phyloP scores from a whole-genome alignment of 2,797 vertebrate genomes.

The Myiotriccus ornatus region DNA sequence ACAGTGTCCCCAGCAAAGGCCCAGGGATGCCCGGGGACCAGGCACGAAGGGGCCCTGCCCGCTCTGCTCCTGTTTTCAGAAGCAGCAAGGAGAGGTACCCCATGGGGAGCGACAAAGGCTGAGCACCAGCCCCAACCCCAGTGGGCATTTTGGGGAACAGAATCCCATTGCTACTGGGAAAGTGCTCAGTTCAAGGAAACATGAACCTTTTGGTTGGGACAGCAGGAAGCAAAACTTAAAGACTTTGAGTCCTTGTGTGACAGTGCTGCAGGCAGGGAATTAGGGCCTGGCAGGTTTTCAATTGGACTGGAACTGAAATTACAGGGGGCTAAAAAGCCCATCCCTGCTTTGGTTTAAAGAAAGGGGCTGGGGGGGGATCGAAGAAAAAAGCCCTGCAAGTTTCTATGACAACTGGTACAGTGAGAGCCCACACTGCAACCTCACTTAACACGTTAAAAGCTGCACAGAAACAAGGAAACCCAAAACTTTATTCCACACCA shows the following conservation, averaged over 20 bases:
- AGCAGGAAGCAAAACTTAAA: neutral
- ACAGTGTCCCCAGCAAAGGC: neutral
- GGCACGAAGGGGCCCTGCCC: accelerated
- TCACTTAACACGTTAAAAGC: neutral
- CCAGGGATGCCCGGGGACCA: accelerated
- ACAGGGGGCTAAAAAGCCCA: neutral
- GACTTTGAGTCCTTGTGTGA: neutral
- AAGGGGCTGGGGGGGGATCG: slow-evolving; percentile 12
- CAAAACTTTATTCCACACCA: neutral
- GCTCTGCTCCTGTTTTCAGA: neutral
- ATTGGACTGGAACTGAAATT: neutral
- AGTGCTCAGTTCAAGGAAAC: accelerated
- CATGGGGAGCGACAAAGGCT: accelerated
- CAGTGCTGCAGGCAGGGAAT: neutral
- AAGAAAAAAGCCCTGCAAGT: slow-evolving; percentile 22
- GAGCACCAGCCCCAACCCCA: neutral
- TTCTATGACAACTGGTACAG: slow-evolving; percentile 54
- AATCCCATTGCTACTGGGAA: accelerated
- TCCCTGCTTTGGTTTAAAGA: neutral
- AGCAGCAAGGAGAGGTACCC: neutral
- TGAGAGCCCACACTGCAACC: neutral
- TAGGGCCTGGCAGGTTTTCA: neutral
- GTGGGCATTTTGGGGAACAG: neutral
- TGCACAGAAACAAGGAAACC: neutral
- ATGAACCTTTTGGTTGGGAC: accelerated